Percentiles rank a stretch among this genome's conserved stretches.
Conservation (phyloP, 2,113 vertebrate species). For the Corydoras sp. region DNA sequence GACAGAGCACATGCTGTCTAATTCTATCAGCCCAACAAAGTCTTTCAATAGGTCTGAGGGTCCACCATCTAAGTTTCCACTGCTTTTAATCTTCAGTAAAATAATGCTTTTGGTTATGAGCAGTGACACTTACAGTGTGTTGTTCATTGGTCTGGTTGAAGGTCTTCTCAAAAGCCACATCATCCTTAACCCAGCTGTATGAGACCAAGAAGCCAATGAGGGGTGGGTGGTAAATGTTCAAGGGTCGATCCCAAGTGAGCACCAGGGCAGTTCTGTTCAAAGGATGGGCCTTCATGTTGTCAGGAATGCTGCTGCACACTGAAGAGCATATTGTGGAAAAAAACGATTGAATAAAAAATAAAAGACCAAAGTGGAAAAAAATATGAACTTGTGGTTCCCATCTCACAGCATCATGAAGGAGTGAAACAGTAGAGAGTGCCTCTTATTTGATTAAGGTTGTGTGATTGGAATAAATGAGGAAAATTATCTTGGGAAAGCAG, state of each 20-base stretch:
- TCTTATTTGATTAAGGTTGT: constrained; percentile 38
- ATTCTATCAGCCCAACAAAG: constrained; percentile 21
- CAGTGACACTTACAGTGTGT: constrained; percentile 75
- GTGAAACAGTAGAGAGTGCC: constrained; percentile 1
- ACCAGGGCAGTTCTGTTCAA: constrained; percentile 84
- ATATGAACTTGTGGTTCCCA: neutral
- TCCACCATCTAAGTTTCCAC: neutral
- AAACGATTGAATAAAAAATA: too few species aligned
- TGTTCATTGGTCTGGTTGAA: constrained; percentile 93
- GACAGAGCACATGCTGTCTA: constrained; percentile 27
- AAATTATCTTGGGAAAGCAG: constrained; percentile 30
- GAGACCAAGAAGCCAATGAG: constrained; percentile 94
- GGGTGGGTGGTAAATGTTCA: constrained; percentile 88
- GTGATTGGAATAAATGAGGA: constrained; percentile 35
- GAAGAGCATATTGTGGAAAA: neutral
- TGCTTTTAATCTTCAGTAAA: constrained; percentile 6
- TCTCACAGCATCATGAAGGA: too few species aligned
- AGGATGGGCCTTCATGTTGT: constrained; percentile 91
- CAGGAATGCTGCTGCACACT: constrained; percentile 93
- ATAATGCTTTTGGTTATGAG: neutral
- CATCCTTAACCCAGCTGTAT: constrained; percentile 95
- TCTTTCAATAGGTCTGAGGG: too few species aligned
- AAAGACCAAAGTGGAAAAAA: too few species aligned
- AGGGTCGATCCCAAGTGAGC: constrained; percentile 89
- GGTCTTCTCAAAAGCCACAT: constrained; percentile 87